Evolutionary conservation across 2,797 vertebrate genomes (phyloP).

Genomic region (Muscicapa striata): DNA sequence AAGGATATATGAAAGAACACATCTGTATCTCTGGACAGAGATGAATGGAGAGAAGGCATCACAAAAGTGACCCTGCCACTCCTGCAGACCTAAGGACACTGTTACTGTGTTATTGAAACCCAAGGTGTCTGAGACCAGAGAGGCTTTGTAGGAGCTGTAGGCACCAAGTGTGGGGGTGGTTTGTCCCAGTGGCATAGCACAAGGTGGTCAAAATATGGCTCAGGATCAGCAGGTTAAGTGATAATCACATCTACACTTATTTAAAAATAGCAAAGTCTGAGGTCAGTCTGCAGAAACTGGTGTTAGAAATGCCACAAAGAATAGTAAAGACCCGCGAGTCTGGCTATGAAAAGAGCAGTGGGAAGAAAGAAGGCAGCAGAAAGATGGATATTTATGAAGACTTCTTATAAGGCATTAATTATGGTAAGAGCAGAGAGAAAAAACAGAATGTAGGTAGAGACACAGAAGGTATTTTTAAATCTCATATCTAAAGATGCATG

Average conservation of each 20-base stretch:
- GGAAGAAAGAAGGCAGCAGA: not conserved
- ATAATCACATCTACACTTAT: not conserved
- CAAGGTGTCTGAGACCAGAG: not conserved
- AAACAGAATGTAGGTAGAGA: not conserved
- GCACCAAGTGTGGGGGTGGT: not conserved
- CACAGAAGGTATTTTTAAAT: not conserved
- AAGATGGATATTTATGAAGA: conserved; percentile 35
- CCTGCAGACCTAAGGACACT: not conserved
- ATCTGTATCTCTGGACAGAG: not conserved
- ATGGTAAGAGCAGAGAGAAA: not conserved
- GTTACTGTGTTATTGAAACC: not conserved
- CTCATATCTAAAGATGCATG: not conserved
- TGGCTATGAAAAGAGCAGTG: not conserved
- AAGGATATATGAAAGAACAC: not conserved
- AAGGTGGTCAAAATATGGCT: not conserved
- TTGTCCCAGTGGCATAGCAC: not conserved
- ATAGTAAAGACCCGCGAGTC: not conserved
- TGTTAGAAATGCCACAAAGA: conserved; percentile 27
- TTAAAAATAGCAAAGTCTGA: conserved; percentile 38
- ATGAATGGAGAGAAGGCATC: not conserved
- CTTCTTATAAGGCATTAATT: not conserved
- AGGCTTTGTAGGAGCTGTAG: not conserved
- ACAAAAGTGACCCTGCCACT: not conserved
- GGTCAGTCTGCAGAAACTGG: not conserved
- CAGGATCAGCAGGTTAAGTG: not conserved